Conservation (phyloP, 2,113 vertebrate genomes). For the Hipposideros armiger region DNA sequence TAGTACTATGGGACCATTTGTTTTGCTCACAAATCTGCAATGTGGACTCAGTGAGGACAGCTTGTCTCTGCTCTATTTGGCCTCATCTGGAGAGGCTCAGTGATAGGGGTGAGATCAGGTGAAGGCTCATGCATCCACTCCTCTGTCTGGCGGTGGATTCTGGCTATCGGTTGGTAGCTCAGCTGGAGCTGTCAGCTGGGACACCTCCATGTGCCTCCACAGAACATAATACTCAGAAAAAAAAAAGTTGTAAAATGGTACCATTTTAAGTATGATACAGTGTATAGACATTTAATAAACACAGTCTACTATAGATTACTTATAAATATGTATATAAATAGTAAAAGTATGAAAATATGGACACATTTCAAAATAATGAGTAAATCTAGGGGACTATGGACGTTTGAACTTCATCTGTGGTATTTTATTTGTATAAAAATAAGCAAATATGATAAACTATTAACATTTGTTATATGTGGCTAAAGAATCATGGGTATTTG, state of each 20-base stretch:
- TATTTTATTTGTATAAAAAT: slow-evolving; percentile 48
- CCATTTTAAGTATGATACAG: neutral
- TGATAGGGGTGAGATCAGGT: neutral
- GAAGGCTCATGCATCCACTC: neutral
- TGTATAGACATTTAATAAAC: neutral
- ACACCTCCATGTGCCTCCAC: neutral
- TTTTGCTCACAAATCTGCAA: neutral
- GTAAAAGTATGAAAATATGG: slow-evolving; percentile 31
- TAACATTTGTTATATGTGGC: neutral
- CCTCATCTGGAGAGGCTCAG: neutral
- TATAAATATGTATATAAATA: neutral
- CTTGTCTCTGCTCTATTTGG: neutral
- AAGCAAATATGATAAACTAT: neutral
- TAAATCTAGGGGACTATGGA: neutral
- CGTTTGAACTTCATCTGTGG: neutral
- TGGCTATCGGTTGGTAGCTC: neutral
- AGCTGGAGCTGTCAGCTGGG: neutral
- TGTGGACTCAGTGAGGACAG: neutral
- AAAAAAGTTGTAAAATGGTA: neutral
- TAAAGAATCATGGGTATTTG: neutral
- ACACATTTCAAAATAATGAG: neutral
- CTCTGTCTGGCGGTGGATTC: neutral
- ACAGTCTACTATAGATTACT: neutral
- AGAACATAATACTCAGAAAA: neutral
- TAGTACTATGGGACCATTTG: neutral